Conservation (phyloP, 2,113 vertebrate genomes). For the Neolamprologus hecqui region DNA sequence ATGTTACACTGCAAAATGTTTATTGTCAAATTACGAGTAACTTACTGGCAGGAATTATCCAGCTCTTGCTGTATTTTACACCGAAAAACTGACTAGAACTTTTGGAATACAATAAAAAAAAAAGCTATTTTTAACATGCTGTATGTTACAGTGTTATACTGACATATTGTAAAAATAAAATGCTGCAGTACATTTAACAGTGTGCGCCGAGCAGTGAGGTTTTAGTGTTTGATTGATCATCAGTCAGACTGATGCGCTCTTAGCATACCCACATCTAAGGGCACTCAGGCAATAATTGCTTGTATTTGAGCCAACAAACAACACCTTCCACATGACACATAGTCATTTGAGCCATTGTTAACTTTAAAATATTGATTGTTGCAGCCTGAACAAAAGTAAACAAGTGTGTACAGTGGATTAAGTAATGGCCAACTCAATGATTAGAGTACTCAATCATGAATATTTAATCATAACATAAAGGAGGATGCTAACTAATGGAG, state of each 20-base stretch:
- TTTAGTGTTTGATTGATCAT: neutral
- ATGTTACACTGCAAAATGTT: neutral
- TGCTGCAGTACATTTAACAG: neutral
- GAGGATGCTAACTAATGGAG: neutral
- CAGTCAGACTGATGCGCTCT: neutral
- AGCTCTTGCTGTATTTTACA: neutral
- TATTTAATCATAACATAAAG: neutral
- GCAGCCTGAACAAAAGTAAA: neutral
- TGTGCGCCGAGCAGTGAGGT: neutral
- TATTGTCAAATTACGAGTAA: neutral
- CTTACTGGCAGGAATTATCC: neutral
- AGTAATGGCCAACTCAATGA: neutral
- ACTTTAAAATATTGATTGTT: neutral
- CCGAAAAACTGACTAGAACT: fast-evolving
- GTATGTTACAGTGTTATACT: neutral
- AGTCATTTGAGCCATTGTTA: neutral
- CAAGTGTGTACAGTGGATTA: neutral
- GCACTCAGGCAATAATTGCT: neutral
- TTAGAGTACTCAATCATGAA: neutral
- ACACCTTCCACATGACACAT: neutral
- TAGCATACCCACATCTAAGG: neutral
- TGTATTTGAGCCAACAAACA: neutral
- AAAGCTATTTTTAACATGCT: neutral
- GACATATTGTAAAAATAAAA: neutral
- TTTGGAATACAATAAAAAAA: neutral